These are phyloP conservation scores for Neoarius graeffei DNA, from an alignment of 2,113 vertebrate genomes.

Conservation along the genomic window DNA sequence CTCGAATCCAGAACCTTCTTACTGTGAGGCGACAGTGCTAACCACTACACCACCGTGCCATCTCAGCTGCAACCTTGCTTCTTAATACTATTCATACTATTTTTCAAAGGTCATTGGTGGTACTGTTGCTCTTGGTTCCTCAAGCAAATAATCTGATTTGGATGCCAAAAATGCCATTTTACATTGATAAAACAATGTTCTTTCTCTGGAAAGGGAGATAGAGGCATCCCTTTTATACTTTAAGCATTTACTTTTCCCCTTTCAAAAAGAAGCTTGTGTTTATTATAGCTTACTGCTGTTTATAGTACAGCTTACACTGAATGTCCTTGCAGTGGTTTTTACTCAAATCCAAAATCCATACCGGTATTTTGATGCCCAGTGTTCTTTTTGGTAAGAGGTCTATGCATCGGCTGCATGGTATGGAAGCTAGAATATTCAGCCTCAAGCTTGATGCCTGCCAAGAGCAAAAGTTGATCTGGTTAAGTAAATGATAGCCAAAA, in stretches of 20 bases:
- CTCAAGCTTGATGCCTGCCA: background rate
- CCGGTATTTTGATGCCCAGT: background rate
- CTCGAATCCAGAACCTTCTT: too few species aligned
- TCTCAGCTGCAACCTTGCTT: background rate
- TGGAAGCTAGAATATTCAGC: background rate
- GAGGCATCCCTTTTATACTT: background rate
- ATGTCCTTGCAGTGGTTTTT: background rate
- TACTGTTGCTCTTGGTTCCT: background rate
- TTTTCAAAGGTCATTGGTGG: background rate
- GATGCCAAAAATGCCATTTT: background rate
- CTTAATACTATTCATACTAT: background rate
- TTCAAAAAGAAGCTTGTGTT: background rate
- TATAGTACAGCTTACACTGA: background rate
- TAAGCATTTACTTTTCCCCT: background rate
- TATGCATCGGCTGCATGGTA: background rate
- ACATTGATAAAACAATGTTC: background rate
- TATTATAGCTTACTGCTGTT: background rate
- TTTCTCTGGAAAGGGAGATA: background rate
- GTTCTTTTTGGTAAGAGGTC: background rate
- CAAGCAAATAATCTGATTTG: background rate
- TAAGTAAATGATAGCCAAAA: constrained; percentile 20
- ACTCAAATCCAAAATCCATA: constrained; percentile 8
- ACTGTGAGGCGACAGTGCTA: too few species aligned
- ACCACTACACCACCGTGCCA: too few species aligned
- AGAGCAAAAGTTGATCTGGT: background rate